Evolutionary conservation across 2,797 vertebrate genomes (phyloP).

Genomic region (Rhinichthys osculus): DNA sequence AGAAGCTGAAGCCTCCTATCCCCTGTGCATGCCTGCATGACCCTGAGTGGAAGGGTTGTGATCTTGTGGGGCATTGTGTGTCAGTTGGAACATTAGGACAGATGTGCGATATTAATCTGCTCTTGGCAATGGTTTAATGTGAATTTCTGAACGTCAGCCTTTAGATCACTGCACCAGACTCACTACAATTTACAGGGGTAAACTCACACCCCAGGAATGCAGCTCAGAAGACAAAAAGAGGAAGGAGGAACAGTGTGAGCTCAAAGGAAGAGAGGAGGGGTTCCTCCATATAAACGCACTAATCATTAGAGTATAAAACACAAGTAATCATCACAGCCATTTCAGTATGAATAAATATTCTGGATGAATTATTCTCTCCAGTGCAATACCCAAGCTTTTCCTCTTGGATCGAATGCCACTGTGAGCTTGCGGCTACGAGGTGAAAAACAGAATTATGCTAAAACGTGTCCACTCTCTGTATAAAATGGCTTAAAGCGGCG

Average conservation of each 20-base stretch:
- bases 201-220: slow-evolving; percentile 32
- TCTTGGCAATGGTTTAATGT: slow-evolving; percentile 20
- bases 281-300: slow-evolving; percentile 42
- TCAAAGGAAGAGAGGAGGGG: slow-evolving; percentile 44
- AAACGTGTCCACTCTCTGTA: slow-evolving; percentile 20
- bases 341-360: slow-evolving; percentile 53
- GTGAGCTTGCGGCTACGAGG: slow-evolving; percentile 30
- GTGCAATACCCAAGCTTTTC: slow-evolving; percentile 26
- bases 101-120: neutral
- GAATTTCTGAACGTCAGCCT: neutral
- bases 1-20: neutral
- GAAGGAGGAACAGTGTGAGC: slow-evolving; percentile 37
- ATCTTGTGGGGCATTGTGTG: neutral
- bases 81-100: slow-evolving; percentile 7
- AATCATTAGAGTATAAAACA: slow-evolving; percentile 45
- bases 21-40: neutral
- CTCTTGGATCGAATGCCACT: slow-evolving; percentile 23
- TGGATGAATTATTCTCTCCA: slow-evolving; percentile 23
- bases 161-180: neutral
- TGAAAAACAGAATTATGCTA: slow-evolving; percentile 47
- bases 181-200: slow-evolving; percentile 15
- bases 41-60: neutral
- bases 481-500: slow-evolving; percentile 34
- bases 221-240: slow-evolving; percentile 27
- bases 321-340: slow-evolving; percentile 48